Base-by-base conservation (phyloP, 2,113 vertebrate genomes). In the Campylomormyrus numenius region DNA sequence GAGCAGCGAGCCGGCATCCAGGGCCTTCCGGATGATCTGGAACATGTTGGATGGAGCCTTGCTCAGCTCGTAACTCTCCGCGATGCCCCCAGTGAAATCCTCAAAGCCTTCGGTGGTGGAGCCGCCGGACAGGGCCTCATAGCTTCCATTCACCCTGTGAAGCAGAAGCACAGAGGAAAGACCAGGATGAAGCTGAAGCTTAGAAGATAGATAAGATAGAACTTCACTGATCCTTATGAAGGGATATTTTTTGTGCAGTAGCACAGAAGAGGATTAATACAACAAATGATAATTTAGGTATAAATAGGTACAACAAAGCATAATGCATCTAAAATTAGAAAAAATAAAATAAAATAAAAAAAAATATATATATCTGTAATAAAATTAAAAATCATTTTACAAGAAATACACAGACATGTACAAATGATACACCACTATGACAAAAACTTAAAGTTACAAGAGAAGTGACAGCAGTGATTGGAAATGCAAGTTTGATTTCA, bases 61-160 rank as follows among this genome's bases (percentile, higher is more conserved):
- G 17, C 90, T 94, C 85, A 97, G 89, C 84, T 97, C 96, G 0
- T 94, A 97, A 94, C 94, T 96, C 91, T 97, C 96, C 0, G 96
- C 95, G 49, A 97, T 96, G 83, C 97, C 97, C 9, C 97, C 96
- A 0, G 97, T 97, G 94, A 97, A 97, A 91, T 97, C 97, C 91
- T 97, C 97, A 0, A 97, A 97, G 85, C 97, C 97, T 90, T 97
- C 97, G 0, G 96, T 97, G 92, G 97, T 97, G 92, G 93, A 93
- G 0, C 96, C 97, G 8, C 97, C 97, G 0, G 97, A 97, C 1
- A 97, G 95, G 0, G 96, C 94, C 85, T 97, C 97, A 0, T 97
- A 97, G 0, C 96, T 97, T 1, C 97, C 96, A 0, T 97, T 97
- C 93, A 96, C 83, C 93, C 97, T 97, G 88, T 1, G 17, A 0